Evolutionary conservation across 2,113 vertebrate genomes (phyloP).

Genomic region (Stictonetta naevosa): DNA sequence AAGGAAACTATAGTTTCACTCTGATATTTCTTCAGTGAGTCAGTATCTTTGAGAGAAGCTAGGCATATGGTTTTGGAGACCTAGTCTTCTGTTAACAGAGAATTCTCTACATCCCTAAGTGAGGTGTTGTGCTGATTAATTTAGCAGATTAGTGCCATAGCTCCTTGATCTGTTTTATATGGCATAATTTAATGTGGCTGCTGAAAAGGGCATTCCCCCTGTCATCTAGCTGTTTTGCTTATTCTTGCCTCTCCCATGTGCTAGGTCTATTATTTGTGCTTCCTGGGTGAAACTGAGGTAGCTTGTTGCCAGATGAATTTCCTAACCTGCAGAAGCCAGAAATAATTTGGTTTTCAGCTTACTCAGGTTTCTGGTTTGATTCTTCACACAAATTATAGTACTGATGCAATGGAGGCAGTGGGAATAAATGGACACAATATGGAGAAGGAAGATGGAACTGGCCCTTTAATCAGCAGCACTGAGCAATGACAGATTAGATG

Average conservation of each 20-base stretch:
- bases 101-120: neutral
- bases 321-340: neutral
- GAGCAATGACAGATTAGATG: slow-evolving; percentile 44
- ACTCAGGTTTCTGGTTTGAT: neutral
- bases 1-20: neutral
- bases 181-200: neutral
- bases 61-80: neutral
- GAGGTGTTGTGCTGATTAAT: slow-evolving; percentile 9
- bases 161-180: slow-evolving; percentile 17
- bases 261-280: neutral
- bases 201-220: slow-evolving; percentile 11
- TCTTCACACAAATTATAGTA: neutral
- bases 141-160: neutral
- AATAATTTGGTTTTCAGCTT: neutral
- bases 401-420: neutral
- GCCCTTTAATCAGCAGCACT: slow-evolving; percentile 11
- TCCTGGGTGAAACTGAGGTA: neutral
- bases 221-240: neutral
- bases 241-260: neutral
- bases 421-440: neutral
- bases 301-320: neutral
- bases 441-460: neutral
- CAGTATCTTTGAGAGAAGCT: neutral
- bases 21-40: neutral
- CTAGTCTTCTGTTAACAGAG: neutral